Evolutionary conservation across 2,797 vertebrate species (phyloP).

Genomic region (Peromyscus eremicus): DNA sequence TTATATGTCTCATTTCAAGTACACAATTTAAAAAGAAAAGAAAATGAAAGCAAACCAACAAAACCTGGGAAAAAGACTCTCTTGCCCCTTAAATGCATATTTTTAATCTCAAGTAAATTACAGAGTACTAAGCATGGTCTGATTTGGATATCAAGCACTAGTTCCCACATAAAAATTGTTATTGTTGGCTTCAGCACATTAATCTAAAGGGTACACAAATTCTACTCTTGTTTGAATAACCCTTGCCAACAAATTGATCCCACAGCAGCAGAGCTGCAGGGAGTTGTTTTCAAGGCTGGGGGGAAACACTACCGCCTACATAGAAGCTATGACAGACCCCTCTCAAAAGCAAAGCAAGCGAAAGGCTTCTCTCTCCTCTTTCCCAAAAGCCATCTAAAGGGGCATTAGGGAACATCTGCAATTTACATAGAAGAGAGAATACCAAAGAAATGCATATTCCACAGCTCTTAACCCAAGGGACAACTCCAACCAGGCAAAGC

Average conservation of each 20-base stretch:
- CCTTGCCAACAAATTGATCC: constrained; percentile 88
- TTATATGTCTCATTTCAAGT: constrained; percentile 65
- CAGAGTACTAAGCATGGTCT: constrained; percentile 85
- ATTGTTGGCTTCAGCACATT: constrained; percentile 87
- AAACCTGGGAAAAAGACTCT: constrained; percentile 81
- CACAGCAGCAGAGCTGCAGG: constrained; percentile 77
- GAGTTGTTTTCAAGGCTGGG: constrained; percentile 78
- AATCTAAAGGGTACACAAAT: constrained; percentile 85
- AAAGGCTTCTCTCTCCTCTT: constrained; percentile 45
- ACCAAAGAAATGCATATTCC: constrained; percentile 83
- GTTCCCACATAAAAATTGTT: constrained; percentile 88
- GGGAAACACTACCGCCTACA: constrained; percentile 59
- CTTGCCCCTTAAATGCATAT: constrained; percentile 69
- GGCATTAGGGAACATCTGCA: constrained; percentile 80
- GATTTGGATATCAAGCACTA: constrained; percentile 81
- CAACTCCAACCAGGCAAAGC: constrained; percentile 79
- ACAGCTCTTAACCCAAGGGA: constrained; percentile 83
- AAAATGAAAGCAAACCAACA: constrained; percentile 83
- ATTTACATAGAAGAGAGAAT: constrained; percentile 71
- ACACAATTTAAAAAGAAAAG: not conserved
- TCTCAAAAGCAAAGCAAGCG: constrained; percentile 66
- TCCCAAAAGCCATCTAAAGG: constrained; percentile 72
- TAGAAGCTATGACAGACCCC: constrained; percentile 50
- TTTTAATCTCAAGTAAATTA: constrained; percentile 85
- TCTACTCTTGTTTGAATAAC: constrained; percentile 88